phyloP scores from a whole-genome alignment of 2,113 vertebrate species.

The Corythaixoides concolor region DNA sequence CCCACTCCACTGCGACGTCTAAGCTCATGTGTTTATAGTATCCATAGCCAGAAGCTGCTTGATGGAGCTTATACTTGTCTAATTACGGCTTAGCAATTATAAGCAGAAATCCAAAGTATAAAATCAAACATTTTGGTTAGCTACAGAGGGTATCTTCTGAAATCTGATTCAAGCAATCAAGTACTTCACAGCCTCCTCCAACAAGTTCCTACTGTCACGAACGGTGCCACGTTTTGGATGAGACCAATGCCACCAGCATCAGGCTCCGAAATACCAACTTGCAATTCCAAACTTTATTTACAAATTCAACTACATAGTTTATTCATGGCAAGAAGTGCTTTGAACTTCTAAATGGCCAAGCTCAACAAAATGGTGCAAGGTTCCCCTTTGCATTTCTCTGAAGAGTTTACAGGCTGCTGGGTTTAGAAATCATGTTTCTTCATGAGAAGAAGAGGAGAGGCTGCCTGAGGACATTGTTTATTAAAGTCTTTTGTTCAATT shows the following conservation, averaged over 20 bases:
- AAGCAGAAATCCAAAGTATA: conserved; percentile 4
- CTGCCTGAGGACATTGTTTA: conserved; percentile 76
- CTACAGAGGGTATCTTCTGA: background rate
- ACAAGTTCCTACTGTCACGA: background rate
- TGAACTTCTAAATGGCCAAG: conserved; percentile 20
- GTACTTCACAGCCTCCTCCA: background rate
- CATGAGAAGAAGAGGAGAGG: conserved; percentile 32
- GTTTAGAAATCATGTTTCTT: conserved; percentile 36
- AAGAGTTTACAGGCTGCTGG: conserved; percentile 23
- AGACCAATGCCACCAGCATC: conserved; percentile 4
- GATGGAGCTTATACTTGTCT: background rate
- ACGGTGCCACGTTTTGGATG: background rate
- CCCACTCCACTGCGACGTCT: background rate
- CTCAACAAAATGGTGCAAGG: conserved; percentile 35
- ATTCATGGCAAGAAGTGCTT: background rate
- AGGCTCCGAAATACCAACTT: background rate
- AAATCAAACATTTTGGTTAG: conserved; percentile 4
- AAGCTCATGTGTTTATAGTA: background rate
- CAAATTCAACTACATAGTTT: background rate
- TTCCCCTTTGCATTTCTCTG: background rate
- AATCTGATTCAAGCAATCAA: background rate
- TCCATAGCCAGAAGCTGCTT: conserved; percentile 9
- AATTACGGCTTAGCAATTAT: conserved; percentile 21
- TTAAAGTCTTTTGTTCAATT: conserved; percentile 78
- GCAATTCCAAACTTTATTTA: conserved; percentile 20